A percentile compares a stretch with the other conserved stretches of the same genome.
These are phyloP conservation scores for Mohoua ochrocephala DNA, from an alignment of 2,113 vertebrate species.

Conservation along the genomic window DNA sequence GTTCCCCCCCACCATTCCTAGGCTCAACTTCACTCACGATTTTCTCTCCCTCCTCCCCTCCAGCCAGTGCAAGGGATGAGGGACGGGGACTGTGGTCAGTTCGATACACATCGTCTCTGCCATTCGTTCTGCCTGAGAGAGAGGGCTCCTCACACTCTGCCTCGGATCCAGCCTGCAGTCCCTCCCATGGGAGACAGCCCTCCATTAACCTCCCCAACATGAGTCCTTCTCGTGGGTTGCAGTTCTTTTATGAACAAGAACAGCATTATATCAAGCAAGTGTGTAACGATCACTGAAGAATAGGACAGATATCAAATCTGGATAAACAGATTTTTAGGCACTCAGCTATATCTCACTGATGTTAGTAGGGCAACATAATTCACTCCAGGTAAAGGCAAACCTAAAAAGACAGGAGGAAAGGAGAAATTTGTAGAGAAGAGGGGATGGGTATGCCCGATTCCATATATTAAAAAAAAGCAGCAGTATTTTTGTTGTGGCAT, in stretches of 20 bases:
- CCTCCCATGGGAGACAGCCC: accelerated
- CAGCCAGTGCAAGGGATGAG: background rate
- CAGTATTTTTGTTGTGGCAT: background rate
- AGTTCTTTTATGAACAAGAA: background rate
- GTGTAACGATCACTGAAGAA: background rate
- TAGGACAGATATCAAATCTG: background rate
- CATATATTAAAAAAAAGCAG: background rate
- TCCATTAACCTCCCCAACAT: accelerated
- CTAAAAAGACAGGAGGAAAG: background rate
- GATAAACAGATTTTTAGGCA: background rate
- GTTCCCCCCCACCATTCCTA: background rate
- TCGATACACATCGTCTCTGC: background rate
- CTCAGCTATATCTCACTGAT: background rate
- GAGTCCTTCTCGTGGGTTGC: background rate
- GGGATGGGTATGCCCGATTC: background rate
- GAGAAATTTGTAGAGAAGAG: background rate
- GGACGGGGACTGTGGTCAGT: background rate
- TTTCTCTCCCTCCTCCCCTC: background rate
- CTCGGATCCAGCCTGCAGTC: background rate
- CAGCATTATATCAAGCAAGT: background rate
- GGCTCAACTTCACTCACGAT: background rate
- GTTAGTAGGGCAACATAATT: background rate
- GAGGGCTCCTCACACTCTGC: background rate
- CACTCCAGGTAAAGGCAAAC: background rate
- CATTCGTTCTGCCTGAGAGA: background rate